These are phyloP conservation scores for Pollimyrus isidori DNA, from an alignment of 2,113 vertebrate species.

Conservation along the genomic window DNA sequence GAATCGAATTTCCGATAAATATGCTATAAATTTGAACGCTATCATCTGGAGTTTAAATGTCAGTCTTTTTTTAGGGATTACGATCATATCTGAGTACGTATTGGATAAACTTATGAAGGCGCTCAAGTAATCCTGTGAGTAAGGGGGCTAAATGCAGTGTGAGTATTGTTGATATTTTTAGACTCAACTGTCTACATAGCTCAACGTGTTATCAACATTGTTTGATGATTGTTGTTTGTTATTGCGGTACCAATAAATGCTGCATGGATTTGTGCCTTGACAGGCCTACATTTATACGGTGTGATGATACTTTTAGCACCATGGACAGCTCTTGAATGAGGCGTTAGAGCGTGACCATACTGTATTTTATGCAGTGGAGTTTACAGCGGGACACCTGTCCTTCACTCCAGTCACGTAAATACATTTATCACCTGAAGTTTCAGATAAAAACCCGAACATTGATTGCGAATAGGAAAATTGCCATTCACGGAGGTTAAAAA, in stretches of 20 bases:
- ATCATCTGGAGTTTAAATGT: neutral
- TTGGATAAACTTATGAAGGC: neutral
- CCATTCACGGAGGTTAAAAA: neutral
- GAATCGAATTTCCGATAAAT: neutral
- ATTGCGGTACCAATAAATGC: neutral
- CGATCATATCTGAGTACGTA: neutral
- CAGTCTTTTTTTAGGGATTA: neutral
- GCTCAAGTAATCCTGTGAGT: neutral
- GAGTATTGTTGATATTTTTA: neutral
- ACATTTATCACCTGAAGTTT: neutral
- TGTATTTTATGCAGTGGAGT: neutral
- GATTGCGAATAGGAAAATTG: neutral
- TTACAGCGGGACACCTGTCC: neutral
- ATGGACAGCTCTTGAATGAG: slow-evolving; percentile 31
- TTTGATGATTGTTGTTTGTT: neutral
- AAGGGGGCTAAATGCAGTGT: neutral
- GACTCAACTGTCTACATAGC: neutral
- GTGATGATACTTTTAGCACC: slow-evolving; percentile 22
- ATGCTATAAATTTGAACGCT: neutral
- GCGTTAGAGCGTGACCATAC: slow-evolving; percentile 15
- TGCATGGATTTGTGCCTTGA: neutral
- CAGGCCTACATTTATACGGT: neutral
- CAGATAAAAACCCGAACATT: neutral
- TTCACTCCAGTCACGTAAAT: neutral
- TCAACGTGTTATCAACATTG: neutral